Conservation (phyloP, 2,797 vertebrate genomes). For the Sternotherus odoratus region DNA sequence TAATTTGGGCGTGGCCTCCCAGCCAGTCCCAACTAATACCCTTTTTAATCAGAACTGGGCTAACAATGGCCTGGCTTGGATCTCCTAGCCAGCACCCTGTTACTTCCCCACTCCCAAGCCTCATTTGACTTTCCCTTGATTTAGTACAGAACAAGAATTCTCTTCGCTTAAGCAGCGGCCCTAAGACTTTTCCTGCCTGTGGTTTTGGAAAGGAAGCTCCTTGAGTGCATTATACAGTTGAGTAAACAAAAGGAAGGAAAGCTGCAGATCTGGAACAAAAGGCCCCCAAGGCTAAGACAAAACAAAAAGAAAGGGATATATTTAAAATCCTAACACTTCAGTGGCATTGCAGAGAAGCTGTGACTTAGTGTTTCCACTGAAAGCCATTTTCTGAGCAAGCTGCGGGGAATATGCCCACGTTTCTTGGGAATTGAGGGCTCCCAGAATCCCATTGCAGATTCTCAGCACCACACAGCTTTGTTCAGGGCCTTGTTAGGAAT, state of each 20-base stretch:
- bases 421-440: background rate
- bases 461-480: background rate
- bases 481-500: fast-evolving
- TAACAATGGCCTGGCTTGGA: no score
- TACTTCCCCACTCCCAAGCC: background rate
- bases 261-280: conserved; percentile 35
- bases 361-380: conserved; percentile 7
- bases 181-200: conserved; percentile 37
- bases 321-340: conserved; percentile 46
- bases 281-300: conserved; percentile 44
- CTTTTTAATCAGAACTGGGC: no score
- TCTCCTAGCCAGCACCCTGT: no score
- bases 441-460: background rate
- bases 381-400: conserved; percentile 30
- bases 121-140: conserved; percentile 27
- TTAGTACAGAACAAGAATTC: conserved; percentile 1
- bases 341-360: conserved; percentile 26
- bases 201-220: conserved; percentile 45
- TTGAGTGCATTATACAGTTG: conserved; percentile 54
- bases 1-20: no score
- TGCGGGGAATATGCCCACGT: background rate
- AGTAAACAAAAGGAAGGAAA: conserved; percentile 67
- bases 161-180: background rate
- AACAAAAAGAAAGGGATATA: conserved; percentile 40
- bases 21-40: no score